These are phyloP conservation scores for Electrophaes corylata DNA, from an alignment of 2,888 invertebrate genomes.

Conservation along the genomic window DNA sequence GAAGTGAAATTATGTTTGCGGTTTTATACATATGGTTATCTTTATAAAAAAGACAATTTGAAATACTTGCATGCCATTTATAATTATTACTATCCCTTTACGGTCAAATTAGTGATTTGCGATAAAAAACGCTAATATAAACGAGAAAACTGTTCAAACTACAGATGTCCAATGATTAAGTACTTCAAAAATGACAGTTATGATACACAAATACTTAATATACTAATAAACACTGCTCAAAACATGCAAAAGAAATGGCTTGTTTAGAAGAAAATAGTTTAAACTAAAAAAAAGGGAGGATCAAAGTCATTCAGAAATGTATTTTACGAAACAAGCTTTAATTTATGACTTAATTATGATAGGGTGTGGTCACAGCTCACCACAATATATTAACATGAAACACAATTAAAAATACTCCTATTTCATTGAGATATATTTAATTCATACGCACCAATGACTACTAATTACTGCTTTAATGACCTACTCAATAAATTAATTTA, in stretches of 20 bases:
- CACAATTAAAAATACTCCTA: slow-evolving; percentile 30
- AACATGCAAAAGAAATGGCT: neutral
- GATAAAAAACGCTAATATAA: no score
- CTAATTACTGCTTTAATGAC: slow-evolving; percentile 73
- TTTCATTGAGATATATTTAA: slow-evolving; percentile 39
- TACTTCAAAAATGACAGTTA: no score
- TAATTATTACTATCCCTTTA: no score
- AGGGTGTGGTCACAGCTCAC: slow-evolving; percentile 17
- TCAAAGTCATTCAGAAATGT: neutral
- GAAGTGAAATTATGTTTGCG: slow-evolving; percentile 26
- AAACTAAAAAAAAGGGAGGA: no score
- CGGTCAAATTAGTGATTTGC: no score
- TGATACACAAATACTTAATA: no score
- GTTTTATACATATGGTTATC: neutral
- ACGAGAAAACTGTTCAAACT: no score
- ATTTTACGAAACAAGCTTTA: neutral
- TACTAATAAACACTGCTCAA: neutral
- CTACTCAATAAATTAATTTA: slow-evolving; percentile 73
- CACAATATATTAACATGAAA: slow-evolving; percentile 31
- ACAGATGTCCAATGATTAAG: no score
- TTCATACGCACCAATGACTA: slow-evolving; percentile 57
- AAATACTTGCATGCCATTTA: neutral
- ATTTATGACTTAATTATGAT: slow-evolving; percentile 29
- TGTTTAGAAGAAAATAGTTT: neutral
- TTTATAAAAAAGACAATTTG: neutral